phyloP scores from a whole-genome alignment of 2,797 vertebrate genomes.

The Lagothrix lagotricha region DNA sequence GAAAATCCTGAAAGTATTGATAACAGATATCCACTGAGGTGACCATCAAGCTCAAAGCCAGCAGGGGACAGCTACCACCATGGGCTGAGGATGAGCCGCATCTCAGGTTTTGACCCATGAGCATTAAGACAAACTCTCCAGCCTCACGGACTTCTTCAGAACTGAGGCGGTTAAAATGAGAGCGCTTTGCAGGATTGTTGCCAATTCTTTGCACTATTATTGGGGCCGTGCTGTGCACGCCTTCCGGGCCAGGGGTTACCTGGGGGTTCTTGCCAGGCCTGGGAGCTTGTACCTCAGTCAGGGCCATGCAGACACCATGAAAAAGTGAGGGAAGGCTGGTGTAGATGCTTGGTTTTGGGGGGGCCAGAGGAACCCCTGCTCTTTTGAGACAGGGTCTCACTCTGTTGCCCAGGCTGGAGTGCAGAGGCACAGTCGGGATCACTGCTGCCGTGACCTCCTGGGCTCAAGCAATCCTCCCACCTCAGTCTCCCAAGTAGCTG shows the following conservation, averaged over 20 bases:
- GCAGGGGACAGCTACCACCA: accelerated
- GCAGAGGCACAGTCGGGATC: too few relatives aligned
- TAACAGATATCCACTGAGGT: too few relatives aligned
- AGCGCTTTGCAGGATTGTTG: accelerated
- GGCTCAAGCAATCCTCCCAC: too few relatives aligned
- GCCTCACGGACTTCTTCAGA: neutral
- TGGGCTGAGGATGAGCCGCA: accelerated
- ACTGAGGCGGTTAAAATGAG: neutral
- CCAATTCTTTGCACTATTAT: accelerated
- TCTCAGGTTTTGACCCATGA: neutral
- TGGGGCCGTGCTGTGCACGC: neutral
- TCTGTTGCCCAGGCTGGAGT: too few relatives aligned
- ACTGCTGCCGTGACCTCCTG: too few relatives aligned
- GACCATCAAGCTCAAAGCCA: neutral
- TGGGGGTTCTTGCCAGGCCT: accelerated
- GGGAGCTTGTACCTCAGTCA: neutral
- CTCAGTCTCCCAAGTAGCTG: too few relatives aligned
- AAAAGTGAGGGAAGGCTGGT: accelerated
- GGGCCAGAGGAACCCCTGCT: too few relatives aligned
- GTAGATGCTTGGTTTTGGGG: neutral
- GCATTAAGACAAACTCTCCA: too few relatives aligned
- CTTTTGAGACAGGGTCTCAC: neutral
- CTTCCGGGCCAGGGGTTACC: accelerated
- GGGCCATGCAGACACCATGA: accelerated
- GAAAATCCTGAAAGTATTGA: neutral